Percentiles rank a stretch among this genome's conserved stretches.
Evolutionary conservation across 1,140 invertebrate genomes (phyloP).

Genomic region (Adelges cooleyi): DNA sequence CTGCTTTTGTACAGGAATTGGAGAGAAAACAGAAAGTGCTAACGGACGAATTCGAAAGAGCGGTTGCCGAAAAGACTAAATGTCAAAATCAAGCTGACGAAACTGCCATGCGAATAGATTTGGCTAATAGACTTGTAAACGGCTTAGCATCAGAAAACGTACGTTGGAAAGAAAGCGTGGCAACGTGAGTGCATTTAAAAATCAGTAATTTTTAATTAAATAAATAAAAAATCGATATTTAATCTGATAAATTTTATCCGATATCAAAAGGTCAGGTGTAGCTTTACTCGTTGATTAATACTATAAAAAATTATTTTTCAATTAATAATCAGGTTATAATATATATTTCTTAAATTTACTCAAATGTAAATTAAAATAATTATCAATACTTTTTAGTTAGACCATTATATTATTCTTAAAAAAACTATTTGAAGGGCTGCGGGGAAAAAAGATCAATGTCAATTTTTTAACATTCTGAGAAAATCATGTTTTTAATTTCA

Average conservation of each 20-base stretch:
- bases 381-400: too few species aligned
- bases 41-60: slow-evolving; percentile 69
- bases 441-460: too few species aligned
- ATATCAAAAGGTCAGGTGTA: neutral
- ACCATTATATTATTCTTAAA: too few species aligned
- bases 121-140: slow-evolving; percentile 84
- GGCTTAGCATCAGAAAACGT: slow-evolving; percentile 87
- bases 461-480: too few species aligned
- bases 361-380: too few species aligned
- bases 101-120: slow-evolving; percentile 70
- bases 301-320: too few species aligned
- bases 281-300: too few species aligned
- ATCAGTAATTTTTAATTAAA: neutral
- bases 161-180: slow-evolving; percentile 63
- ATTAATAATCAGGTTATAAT: too few species aligned
- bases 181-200: slow-evolving; percentile 38
- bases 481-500: too few species aligned
- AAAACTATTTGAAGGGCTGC: too few species aligned
- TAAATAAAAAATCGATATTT: neutral
- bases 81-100: slow-evolving; percentile 78
- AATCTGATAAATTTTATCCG: neutral
- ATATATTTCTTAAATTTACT: too few species aligned
- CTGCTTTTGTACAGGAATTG: slow-evolving; percentile 47
- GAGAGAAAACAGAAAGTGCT: slow-evolving; percentile 65
- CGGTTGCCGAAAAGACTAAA: slow-evolving; percentile 71